Evolutionary conservation across 2,113 vertebrate genomes (phyloP), one percentile per base, ranked within the genome.

Genomic region (Pungitius pungitius): DNA sequence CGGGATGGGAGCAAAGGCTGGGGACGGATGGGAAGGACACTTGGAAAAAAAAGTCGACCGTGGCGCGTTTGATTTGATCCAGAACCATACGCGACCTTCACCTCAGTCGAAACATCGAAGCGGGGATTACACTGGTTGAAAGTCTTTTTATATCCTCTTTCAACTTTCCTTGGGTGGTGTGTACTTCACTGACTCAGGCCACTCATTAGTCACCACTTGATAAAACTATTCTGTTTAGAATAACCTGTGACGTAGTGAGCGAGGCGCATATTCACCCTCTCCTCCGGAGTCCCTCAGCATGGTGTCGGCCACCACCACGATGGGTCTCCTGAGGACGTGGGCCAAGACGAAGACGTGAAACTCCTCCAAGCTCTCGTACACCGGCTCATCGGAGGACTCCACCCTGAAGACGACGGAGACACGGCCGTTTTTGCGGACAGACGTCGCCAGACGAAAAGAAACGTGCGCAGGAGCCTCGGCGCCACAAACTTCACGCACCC

Each of bases 261-360:
- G 37, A 35, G 1, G 27, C 37, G 45, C 10, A 8, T 22, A 45
- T 78, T 81, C 60, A 98, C 98, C 98, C 92, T 99, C 98, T 8
- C 98, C 98, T 0, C 98, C 98, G 0, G 98, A 99, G 89, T 99
- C 98, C 59, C 98, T 81, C 77, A 99, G 95, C 97, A 99, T 98
- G 7, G 98, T 99, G 93, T 99, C 98, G 0, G 98, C 98, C 85
- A 99, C 97, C 20, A 99, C 98, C 10, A 99, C 97, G 0, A 99
- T 96, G 37, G 96, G 97, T 62, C 97, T 93, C 75, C 93, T 94
- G 37, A 99, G 91, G 35, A 99, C 97, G 0, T 99, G 98, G 40
- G 98, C 96, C 3, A 99, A 92, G 8, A 97, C 97, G 0, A 99
- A 99, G 12, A 99, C 98, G 0, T 99, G 98, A 65, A 99, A 97